Evolutionary conservation across 2,797 vertebrate genomes (phyloP).

Genomic region (Heliangelus exortis): DNA sequence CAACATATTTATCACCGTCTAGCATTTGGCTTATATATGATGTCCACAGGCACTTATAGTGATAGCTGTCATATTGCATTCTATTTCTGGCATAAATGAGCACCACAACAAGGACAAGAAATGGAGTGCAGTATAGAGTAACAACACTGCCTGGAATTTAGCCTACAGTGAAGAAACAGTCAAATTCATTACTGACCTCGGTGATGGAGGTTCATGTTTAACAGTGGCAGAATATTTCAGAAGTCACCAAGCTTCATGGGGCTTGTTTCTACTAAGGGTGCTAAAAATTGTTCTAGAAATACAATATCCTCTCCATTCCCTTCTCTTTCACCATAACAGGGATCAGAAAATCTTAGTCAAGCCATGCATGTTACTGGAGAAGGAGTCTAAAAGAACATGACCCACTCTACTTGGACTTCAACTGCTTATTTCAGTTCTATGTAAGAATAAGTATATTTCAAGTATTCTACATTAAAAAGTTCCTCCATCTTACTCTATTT

Average conservation of each 20-base stretch:
- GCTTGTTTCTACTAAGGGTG: background rate
- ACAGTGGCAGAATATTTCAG: background rate
- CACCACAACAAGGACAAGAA: constrained; percentile 52
- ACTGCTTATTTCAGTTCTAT: background rate
- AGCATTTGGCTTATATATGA: constrained; percentile 65
- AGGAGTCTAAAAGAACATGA: background rate
- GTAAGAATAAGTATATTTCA: background rate
- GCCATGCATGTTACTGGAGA: background rate
- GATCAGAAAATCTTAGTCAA: background rate
- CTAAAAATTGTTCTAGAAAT: background rate
- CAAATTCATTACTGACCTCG: constrained; percentile 15
- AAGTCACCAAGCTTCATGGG: background rate
- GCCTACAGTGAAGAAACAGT: constrained; percentile 60
- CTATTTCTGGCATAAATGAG: constrained; percentile 55
- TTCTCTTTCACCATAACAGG: background rate
- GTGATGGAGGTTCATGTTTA: background rate
- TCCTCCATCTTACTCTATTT: background rate
- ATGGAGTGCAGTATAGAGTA: constrained; percentile 15
- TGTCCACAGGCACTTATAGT: constrained; percentile 72
- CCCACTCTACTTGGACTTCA: background rate
- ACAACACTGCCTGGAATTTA: constrained; percentile 51
- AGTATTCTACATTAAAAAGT: background rate
- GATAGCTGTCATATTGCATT: constrained; percentile 69
- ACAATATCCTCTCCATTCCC: background rate
- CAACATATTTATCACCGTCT: constrained; percentile 59